These are phyloP conservation scores for Tetranychus truncatus DNA, from an alignment of 2,888 invertebrate genomes.

Conservation along the genomic window DNA sequence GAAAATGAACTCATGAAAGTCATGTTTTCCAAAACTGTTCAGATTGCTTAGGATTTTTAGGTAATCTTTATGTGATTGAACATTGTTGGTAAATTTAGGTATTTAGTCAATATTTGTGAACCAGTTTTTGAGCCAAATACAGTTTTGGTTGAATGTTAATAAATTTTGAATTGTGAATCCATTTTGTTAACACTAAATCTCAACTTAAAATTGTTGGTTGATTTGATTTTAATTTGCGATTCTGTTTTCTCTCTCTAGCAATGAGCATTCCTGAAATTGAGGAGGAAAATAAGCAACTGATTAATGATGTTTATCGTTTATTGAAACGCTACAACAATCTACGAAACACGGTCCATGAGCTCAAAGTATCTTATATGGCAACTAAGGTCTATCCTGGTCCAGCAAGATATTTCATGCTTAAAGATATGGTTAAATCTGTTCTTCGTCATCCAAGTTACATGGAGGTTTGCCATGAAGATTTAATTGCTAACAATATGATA, in stretches of 20 bases:
- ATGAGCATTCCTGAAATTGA: slow-evolving; percentile 83
- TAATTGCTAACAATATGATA: slow-evolving; percentile 12
- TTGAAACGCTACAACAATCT: slow-evolving; percentile 78
- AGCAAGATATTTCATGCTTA: slow-evolving; percentile 81
- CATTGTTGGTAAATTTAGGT: no score
- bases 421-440: slow-evolving; percentile 90
- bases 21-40: no score
- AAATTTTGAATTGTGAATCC: no score
- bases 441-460: slow-evolving; percentile 90
- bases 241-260: slow-evolving; percentile 43
- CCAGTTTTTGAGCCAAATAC: no score
- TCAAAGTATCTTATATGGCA: slow-evolving; percentile 68
- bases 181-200: background rate
- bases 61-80: no score
- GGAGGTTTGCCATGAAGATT: slow-evolving; percentile 72
- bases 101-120: no score
- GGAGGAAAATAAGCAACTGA: slow-evolving; percentile 79
- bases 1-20: no score
- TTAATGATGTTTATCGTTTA: slow-evolving; percentile 73
- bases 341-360: slow-evolving; percentile 63
- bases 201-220: background rate
- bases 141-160: no score
- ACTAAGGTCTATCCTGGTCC: slow-evolving; percentile 84
- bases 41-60: no score
- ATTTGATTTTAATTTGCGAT: slow-evolving; percentile 3